Evolutionary conservation across 2,888 invertebrate species (phyloP), one percentile per base, ranked within the genome.

Genomic region (Euplagia quadripunctaria): DNA sequence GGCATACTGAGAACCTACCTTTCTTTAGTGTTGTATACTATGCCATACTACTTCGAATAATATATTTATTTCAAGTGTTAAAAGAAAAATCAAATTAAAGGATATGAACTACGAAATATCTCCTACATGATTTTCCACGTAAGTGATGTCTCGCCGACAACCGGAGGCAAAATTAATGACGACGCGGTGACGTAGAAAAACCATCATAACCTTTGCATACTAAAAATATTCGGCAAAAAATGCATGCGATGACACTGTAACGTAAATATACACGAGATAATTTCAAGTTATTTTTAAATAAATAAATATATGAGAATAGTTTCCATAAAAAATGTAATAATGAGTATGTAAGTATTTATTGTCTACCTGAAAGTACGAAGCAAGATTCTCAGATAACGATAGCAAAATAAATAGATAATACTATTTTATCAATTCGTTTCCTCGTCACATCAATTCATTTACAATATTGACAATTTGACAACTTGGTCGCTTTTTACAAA

Each of bases 371-470:
- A 61, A 61, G 31, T 61, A 9, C 4, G 4, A 20, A 20, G 5
- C 20, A 58, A 58, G 20, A 11, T n/a, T 20, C 61, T 31, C 61
- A 31, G 61, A 64, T 17, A 46, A 46, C 43, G 43, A 6, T 46
- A 63, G 41, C n/a, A 20, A 55, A 46, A 61, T 9, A 12, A 43
- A 76, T 66, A 75, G 72, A 46, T 75, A 82, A 79, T 77, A 79
- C 80, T 73, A n/a, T 63, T 64, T 73, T 77, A 49, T 74, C 55
- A 70, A 68, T 73, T 75, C 31, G n/a, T 72, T 75, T 78, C 83
- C 81, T 80, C 81, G 81, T 83, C 85, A 84, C 84, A 84, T 78
- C 79, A 70, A 77, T 68, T 84, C 80, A 43, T 75, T 68, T n/a
- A 55, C 72, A 74, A 70, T 76, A 79, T 79, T 70, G 76, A 75